A percentile compares a stretch with the other conserved stretches of the same genome.
Conservation (phyloP, 1,140 invertebrate species). For the Zaprionus ghesquierei region DNA sequence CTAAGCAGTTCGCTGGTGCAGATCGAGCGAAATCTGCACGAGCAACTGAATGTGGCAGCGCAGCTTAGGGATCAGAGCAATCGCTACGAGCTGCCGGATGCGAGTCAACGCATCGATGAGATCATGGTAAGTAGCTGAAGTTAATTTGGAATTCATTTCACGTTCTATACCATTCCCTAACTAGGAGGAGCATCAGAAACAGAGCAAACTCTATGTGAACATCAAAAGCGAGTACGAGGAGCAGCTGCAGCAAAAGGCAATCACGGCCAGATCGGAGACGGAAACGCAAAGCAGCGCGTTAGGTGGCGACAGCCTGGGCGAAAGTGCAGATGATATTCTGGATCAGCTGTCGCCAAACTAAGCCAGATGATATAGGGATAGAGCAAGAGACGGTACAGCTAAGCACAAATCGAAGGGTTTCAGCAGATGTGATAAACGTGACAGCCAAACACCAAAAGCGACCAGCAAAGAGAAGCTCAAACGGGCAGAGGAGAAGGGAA, state of each 20-base stretch:
- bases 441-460: constrained; percentile 17
- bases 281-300: not conserved
- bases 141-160: too few species aligned
- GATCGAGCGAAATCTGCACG: constrained; percentile 59
- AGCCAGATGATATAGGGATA: not conserved
- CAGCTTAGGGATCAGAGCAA: constrained; percentile 68
- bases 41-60: constrained; percentile 65
- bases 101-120: constrained; percentile 64
- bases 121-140: constrained; percentile 67
- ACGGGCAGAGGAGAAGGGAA: not conserved
- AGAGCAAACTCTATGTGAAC: constrained; percentile 71
- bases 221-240: constrained; percentile 79
- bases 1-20: constrained; percentile 64
- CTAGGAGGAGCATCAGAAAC: constrained; percentile 78
- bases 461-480: not conserved
- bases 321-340: not conserved
- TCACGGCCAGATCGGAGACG: constrained; percentile 30
- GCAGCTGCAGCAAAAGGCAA: constrained; percentile 58
- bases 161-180: too few species aligned
- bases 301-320: not conserved
- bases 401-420: constrained; percentile 18
- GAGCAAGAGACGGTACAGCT: not conserved
- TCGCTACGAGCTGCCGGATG: constrained; percentile 59
- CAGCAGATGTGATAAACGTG: constrained; percentile 44
- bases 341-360: constrained; percentile 2